These are phyloP conservation scores for Protonemura montana DNA, from an alignment of 2,888 invertebrate species.

Conservation along the genomic window DNA sequence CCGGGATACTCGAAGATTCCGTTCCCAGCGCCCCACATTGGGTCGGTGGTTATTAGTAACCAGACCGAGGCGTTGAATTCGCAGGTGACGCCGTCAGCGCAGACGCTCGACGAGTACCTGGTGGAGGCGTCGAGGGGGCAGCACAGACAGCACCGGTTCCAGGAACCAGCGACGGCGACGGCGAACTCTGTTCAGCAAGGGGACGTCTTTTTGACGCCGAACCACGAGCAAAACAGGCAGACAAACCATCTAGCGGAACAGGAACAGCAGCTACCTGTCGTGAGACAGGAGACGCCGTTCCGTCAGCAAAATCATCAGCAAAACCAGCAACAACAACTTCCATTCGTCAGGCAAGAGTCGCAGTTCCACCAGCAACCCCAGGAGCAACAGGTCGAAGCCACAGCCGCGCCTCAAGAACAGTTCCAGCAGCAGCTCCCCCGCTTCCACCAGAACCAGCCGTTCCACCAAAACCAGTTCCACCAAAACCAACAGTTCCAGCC, in stretches of 20 bases:
- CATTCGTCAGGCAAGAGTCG: background rate
- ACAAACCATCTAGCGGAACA: background rate
- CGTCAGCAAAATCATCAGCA: constrained; percentile 14
- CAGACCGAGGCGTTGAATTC: constrained; percentile 58
- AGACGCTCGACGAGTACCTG: constrained; percentile 50
- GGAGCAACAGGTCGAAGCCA: constrained; percentile 13
- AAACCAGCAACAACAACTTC: background rate
- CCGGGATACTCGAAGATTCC: constrained; percentile 85
- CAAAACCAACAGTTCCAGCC: constrained; percentile 15
- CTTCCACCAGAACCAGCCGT: constrained; percentile 28
- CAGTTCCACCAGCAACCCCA: constrained; percentile 7
- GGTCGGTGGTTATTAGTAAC: constrained; percentile 75
- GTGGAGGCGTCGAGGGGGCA: constrained; percentile 53
- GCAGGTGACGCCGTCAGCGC: constrained; percentile 43
- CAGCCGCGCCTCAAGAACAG: constrained; percentile 10
- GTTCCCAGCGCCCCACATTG: constrained; percentile 85
- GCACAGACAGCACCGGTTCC: constrained; percentile 60
- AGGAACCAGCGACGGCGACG: constrained; percentile 68
- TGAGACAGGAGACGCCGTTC: background rate
- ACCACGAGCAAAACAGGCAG: background rate
- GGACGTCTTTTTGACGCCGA: constrained; percentile 23
- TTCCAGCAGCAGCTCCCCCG: background rate
- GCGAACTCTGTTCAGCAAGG: constrained; percentile 58
- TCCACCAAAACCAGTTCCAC: constrained; percentile 31
- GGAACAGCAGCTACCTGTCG: background rate